These are phyloP conservation scores for Melitaea athalia DNA, from an alignment of 2,888 invertebrate species.

Conservation along the genomic window DNA sequence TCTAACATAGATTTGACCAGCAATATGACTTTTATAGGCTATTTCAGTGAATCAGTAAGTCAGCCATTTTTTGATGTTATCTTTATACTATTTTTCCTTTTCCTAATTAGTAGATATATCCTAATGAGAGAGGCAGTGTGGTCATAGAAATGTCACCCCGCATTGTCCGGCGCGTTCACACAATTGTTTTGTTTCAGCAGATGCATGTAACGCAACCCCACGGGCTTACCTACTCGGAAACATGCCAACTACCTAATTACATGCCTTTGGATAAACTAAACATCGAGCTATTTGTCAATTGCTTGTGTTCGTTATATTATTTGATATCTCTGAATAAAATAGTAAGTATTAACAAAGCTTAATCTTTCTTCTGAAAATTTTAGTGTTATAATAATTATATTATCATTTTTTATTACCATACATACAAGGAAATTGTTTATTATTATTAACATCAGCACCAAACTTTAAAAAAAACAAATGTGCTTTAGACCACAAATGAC, in stretches of 20 bases:
- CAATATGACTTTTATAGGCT: too few relatives aligned
- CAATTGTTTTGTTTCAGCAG: conserved; percentile 74
- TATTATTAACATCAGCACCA: too few relatives aligned
- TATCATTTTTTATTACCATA: too few relatives aligned
- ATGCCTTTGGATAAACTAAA: conserved; percentile 34
- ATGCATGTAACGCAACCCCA: conserved; percentile 59
- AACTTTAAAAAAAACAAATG: too few relatives aligned
- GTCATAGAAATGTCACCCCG: conserved; percentile 56
- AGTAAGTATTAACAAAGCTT: too few relatives aligned
- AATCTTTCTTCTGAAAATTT: too few relatives aligned
- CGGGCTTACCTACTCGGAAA: conserved; percentile 74
- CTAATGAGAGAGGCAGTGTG: conserved; percentile 42
- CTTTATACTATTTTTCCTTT: neutral
- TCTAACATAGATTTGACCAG: too few relatives aligned
- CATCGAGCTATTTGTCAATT: conserved; percentile 19
- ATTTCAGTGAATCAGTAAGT: too few relatives aligned
- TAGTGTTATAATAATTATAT: too few relatives aligned
- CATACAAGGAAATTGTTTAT: too few relatives aligned
- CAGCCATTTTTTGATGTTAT: too few relatives aligned
- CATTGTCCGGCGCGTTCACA: conserved; percentile 74
- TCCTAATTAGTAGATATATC: conserved; percentile 29
- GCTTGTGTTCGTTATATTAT: conserved; percentile 10
- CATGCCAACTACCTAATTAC: conserved; percentile 70
- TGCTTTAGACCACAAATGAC: too few relatives aligned
- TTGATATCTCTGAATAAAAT: neutral